Percentiles rank a stretch among this genome's conserved stretches.
These are phyloP conservation scores for Cyaniris semiargus DNA, from an alignment of 2,888 invertebrate species.

Conservation along the genomic window DNA sequence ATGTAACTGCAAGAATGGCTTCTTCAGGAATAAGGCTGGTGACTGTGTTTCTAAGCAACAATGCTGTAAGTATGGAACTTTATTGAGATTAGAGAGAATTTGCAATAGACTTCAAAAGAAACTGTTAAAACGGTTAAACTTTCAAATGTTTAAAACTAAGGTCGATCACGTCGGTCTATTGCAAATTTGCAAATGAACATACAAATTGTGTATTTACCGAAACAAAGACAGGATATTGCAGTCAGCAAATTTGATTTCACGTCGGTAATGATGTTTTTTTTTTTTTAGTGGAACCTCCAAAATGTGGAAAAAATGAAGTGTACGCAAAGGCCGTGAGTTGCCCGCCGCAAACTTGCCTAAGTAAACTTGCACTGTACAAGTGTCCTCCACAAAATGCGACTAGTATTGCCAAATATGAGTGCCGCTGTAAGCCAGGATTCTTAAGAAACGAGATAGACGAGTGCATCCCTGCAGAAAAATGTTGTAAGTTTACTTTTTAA, in stretches of 20 bases:
- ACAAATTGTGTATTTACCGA: too few relatives aligned
- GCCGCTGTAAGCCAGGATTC: conserved; percentile 46
- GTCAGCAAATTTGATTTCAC: background rate
- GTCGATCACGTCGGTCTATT: too few relatives aligned
- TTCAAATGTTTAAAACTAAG: too few relatives aligned
- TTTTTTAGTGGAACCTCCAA: conserved; percentile 24
- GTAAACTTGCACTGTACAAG: conserved; percentile 39
- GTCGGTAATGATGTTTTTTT: background rate
- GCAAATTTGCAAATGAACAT: too few relatives aligned
- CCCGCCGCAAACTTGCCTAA: conserved; percentile 45
- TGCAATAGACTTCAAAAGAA: too few relatives aligned
- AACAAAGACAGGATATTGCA: too few relatives aligned
- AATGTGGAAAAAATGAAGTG: conserved; percentile 46
- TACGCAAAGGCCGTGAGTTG: conserved; percentile 47
- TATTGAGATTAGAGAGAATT: background rate
- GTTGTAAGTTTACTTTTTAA: conserved; percentile 45
- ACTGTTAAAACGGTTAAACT: too few relatives aligned
- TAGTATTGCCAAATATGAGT: conserved; percentile 39
- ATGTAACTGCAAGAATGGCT: conserved; percentile 34
- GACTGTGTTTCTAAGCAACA: conserved; percentile 35
- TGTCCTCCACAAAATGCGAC: conserved; percentile 41
- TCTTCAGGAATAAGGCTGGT: conserved; percentile 34
- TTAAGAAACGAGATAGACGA: conserved; percentile 43
- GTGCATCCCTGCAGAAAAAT: conserved; percentile 47
- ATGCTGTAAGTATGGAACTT: conserved; percentile 13